Percentiles rank a stretch among this genome's conserved stretches.
Conservation (phyloP, 2,888 invertebrate species). For the Amiota minor region DNA sequence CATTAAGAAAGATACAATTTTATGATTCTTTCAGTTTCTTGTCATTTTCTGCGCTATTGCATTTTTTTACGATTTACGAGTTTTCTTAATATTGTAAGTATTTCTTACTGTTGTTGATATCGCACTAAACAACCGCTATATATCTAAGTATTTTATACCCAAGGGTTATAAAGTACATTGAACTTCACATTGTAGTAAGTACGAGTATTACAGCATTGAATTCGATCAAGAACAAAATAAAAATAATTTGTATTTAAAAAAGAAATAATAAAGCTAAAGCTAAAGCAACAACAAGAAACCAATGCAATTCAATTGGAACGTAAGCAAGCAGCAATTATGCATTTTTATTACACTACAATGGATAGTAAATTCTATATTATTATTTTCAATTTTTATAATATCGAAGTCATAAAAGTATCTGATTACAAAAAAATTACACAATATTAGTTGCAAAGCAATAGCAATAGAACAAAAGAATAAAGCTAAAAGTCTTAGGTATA, state of each 20-base stretch:
- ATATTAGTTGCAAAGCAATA: no score
- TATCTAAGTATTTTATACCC: no score
- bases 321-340: no score
- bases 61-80: slow-evolving; percentile 25
- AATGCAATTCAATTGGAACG: not conserved
- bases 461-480: no score
- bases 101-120: not conserved
- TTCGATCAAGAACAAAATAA: not conserved
- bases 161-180: slow-evolving; percentile 9
- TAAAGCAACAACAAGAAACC: not conserved
- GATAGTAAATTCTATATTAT: no score
- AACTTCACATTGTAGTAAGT: not conserved
- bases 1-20: not conserved
- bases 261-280: not conserved
- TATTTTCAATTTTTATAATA: no score
- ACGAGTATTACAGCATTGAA: not conserved
- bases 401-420: no score
- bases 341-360: no score
- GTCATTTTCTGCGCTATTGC: slow-evolving; percentile 22
- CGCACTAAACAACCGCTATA: not conserved
- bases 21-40: not conserved
- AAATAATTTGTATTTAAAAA: no score
- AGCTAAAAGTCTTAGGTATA: no score
- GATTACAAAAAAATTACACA: no score
- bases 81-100: slow-evolving; percentile 4